phyloP scores from a whole-genome alignment of 2,888 invertebrate species.

The Trisateles emortualis region DNA sequence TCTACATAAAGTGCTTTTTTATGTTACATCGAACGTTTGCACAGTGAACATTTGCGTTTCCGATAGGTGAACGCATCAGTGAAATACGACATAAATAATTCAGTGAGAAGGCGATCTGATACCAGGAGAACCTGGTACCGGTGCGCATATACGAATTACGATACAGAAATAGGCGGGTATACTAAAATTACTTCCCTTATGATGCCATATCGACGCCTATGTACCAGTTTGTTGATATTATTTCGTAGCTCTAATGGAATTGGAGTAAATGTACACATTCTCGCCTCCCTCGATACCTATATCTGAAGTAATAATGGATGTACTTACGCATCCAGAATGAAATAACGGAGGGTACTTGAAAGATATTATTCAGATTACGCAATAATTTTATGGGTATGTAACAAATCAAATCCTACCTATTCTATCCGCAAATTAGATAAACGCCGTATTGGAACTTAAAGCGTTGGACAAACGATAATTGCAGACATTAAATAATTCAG shows the following conservation, averaged over 20 bases:
- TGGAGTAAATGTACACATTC: conserved; percentile 20
- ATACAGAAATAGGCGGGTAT: conserved; percentile 27
- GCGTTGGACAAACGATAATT: conserved; percentile 35
- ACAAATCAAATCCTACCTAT: conserved; percentile 28
- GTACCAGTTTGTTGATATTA: conserved; percentile 22
- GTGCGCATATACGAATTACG: conserved; percentile 11
- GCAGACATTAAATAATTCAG: conserved; percentile 22
- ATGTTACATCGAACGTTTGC: conserved; percentile 59
- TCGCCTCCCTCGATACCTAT: background rate
- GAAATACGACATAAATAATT: conserved; percentile 71
- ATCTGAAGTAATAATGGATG: conserved; percentile 3
- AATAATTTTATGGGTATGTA: conserved; percentile 14
- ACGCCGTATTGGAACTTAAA: conserved; percentile 28
- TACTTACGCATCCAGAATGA: conserved; percentile 22
- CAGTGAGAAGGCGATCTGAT: conserved; percentile 54
- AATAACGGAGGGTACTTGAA: conserved; percentile 13
- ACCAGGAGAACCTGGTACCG: conserved; percentile 21
- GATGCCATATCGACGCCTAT: conserved; percentile 16
- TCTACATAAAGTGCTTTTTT: conserved; percentile 61
- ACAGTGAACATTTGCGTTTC: conserved; percentile 58
- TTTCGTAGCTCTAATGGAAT: conserved; percentile 37
- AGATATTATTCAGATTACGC: conserved; percentile 18
- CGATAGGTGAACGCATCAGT: conserved; percentile 67
- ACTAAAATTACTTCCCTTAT: conserved; percentile 29
- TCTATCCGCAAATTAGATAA: conserved; percentile 16